These are phyloP conservation scores for Sycophaga agraensis DNA, from an alignment of 1,140 invertebrate genomes.

Conservation along the genomic window DNA sequence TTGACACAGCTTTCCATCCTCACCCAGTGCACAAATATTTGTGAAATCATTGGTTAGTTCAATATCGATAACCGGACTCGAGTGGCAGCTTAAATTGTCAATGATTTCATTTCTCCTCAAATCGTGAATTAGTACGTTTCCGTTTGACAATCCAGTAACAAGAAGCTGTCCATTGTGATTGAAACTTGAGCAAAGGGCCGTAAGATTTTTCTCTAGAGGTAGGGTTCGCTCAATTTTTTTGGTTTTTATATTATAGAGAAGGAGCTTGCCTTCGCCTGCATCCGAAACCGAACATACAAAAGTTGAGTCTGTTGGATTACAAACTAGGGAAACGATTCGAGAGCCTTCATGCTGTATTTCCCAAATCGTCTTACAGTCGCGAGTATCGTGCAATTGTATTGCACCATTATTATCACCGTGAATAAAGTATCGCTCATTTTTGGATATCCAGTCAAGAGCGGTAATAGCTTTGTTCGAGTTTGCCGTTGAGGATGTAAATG, in stretches of 20 bases:
- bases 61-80: constrained; percentile 59
- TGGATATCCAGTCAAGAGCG: constrained; percentile 68
- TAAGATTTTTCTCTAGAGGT: constrained; percentile 48
- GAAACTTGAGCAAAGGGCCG: constrained; percentile 62
- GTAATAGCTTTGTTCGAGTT: constrained; percentile 59
- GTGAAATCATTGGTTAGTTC: constrained; percentile 63
- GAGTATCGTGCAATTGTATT: constrained; percentile 66
- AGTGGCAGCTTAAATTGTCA: constrained; percentile 59
- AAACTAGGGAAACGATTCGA: constrained; percentile 60
- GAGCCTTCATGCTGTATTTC: constrained; percentile 60
- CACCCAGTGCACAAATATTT: constrained; percentile 62
- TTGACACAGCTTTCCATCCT: constrained; percentile 62
- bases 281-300: constrained; percentile 64
- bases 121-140: constrained; percentile 64
- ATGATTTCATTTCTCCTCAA: constrained; percentile 63
- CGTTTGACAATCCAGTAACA: constrained; percentile 65
- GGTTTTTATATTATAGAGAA: constrained; percentile 66
- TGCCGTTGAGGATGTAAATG: constrained; percentile 60
- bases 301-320: constrained; percentile 62
- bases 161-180: constrained; percentile 71
- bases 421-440: constrained; percentile 67
- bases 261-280: constrained; percentile 56
- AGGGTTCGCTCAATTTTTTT: constrained; percentile 62
- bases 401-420: constrained; percentile 64
- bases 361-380: constrained; percentile 66